Percentiles rank a stretch among this genome's conserved stretches.
Conservation (phyloP, 2,113 vertebrate genomes). For the Daboia siamensis region DNA sequence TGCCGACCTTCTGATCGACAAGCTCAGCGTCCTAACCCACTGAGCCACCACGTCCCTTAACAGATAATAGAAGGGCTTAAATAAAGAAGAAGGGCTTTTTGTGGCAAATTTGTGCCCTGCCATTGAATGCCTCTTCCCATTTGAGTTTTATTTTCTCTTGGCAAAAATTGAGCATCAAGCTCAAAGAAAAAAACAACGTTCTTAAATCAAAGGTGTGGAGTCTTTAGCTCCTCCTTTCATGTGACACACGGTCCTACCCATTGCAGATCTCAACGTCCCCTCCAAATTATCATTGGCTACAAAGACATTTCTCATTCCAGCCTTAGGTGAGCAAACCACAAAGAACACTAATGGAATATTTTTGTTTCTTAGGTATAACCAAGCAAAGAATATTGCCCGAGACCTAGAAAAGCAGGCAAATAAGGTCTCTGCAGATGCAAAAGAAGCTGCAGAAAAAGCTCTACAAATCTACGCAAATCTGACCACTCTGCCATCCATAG, state of each 20-base stretch:
- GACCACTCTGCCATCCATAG: slow-evolving; percentile 78
- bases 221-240: neutral
- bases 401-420: slow-evolving; percentile 90
- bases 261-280: neutral
- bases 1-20: too few relatives aligned
- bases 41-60: neutral
- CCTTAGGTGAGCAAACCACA: neutral
- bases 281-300: neutral
- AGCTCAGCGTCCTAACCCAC: too few relatives aligned
- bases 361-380: slow-evolving; percentile 78
- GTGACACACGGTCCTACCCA: neutral
- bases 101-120: neutral
- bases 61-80: neutral
- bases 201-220: neutral
- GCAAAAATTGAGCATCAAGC: neutral
- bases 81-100: neutral
- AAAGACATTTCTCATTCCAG: neutral
- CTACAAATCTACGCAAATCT: slow-evolving; percentile 91
- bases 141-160: neutral
- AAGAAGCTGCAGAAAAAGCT: slow-evolving; percentile 85
- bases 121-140: neutral
- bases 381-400: slow-evolving; percentile 86
- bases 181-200: neutral
- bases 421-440: slow-evolving; percentile 84
- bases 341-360: neutral